These are phyloP conservation scores for Corbicula japonica DNA, from an alignment of 2,888 invertebrate species.

Conservation along the genomic window DNA sequence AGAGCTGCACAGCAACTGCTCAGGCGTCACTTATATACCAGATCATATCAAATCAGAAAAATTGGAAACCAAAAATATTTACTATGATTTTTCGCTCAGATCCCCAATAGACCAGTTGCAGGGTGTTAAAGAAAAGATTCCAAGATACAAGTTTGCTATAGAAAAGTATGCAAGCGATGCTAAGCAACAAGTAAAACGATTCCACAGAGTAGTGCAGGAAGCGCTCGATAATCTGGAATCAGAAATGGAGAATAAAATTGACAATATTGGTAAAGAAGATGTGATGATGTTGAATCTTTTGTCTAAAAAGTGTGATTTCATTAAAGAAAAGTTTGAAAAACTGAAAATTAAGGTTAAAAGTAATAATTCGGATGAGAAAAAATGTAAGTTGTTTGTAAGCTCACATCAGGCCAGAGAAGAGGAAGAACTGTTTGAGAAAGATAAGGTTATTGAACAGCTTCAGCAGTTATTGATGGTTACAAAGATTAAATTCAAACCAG, in stretches of 20 bases:
- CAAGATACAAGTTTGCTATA: background rate
- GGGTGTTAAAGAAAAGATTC: background rate
- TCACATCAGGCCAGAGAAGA: background rate
- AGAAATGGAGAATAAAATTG: background rate
- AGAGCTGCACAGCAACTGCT: background rate
- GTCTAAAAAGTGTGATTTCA: background rate
- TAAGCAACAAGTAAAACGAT: slow-evolving; percentile 3
- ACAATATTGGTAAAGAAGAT: background rate
- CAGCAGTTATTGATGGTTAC: background rate
- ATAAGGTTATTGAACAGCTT: background rate
- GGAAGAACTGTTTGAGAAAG: background rate
- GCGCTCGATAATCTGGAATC: background rate
- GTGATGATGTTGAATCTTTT: background rate
- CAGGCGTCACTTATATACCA: background rate
- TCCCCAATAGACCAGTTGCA: background rate
- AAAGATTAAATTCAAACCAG: background rate
- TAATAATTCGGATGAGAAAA: background rate
- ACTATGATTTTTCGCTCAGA: too few species aligned
- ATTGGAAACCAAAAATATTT: background rate
- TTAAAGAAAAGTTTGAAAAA: slow-evolving; percentile 2
- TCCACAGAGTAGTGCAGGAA: background rate
- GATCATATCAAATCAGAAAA: background rate
- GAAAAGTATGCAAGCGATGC: background rate
- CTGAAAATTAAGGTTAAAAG: background rate
- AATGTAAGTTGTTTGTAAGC: slow-evolving; percentile 2